A percentile compares a stretch with the other conserved stretches of the same genome.
Evolutionary conservation across 2,888 invertebrate species (phyloP).

Genomic region (Scaptomyza caliginosa): DNA sequence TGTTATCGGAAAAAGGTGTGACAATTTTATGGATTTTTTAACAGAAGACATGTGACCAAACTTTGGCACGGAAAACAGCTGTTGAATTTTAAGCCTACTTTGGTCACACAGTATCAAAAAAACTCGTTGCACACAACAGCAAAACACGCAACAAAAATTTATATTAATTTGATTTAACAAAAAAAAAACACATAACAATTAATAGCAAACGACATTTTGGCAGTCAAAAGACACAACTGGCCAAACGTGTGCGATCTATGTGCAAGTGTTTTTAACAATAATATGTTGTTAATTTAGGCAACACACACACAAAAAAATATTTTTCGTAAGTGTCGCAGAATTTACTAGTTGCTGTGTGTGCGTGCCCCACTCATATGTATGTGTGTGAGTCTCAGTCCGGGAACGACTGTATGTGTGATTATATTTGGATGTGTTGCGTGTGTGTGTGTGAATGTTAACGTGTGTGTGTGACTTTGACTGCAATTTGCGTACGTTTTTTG

Average conservation of each 20-base stretch:
- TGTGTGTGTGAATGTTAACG: conserved; percentile 25
- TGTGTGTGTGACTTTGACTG: conserved; percentile 70
- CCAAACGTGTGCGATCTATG: conserved; percentile 22
- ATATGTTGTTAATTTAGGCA: conserved; percentile 47
- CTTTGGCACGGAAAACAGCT: conserved; percentile 35
- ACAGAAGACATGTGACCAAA: conserved; percentile 26
- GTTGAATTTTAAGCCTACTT: conserved; percentile 25
- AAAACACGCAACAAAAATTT: conserved; percentile 59
- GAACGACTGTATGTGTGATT: background rate
- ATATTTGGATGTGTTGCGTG: too few relatives aligned
- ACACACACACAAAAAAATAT: conserved; percentile 42
- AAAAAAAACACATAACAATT: conserved; percentile 40
- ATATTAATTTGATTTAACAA: conserved; percentile 51
- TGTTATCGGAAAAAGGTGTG: conserved; percentile 22
- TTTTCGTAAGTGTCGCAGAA: conserved; percentile 77
- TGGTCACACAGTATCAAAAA: conserved; percentile 55
- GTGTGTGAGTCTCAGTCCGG: conserved; percentile 1
- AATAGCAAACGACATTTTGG: conserved; percentile 31
- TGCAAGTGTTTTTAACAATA: conserved; percentile 52
- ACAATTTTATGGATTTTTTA: conserved; percentile 21
- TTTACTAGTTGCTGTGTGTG: conserved; percentile 78
- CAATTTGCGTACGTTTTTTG: conserved; percentile 62
- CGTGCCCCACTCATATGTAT: conserved; percentile 54
- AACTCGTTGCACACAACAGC: conserved; percentile 62
- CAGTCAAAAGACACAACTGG: conserved; percentile 43